phyloP scores from a whole-genome alignment of 2,113 vertebrate species.

The Ictalurus furcatus region DNA sequence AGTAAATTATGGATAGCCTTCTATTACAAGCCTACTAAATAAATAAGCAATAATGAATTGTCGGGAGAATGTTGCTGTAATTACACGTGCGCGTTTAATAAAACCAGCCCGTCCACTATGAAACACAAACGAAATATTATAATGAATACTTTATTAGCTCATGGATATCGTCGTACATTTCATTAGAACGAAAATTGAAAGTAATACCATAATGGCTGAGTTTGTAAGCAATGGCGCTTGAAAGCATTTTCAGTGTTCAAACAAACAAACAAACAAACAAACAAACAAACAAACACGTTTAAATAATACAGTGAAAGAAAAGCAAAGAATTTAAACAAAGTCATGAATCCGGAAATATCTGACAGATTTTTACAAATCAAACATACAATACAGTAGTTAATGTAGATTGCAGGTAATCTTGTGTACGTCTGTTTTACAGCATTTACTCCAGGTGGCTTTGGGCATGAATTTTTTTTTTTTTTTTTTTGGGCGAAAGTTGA shows the following conservation, averaged over 20 bases:
- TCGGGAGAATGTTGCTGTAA: background rate
- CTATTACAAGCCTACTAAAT: background rate
- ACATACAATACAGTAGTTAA: background rate
- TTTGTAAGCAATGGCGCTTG: background rate
- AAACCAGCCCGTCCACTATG: background rate
- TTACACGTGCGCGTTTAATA: slow-evolving; percentile 7
- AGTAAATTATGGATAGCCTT: background rate
- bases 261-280: background rate
- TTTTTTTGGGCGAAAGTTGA: slow-evolving; percentile 2
- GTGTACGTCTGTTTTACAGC: background rate
- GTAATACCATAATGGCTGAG: background rate
- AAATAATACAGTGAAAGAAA: background rate
- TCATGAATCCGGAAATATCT: background rate
- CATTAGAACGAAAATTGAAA: background rate
- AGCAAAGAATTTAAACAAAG: background rate
- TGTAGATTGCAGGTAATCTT: background rate
- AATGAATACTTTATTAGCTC: slow-evolving; percentile 2
- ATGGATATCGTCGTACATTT: background rate
- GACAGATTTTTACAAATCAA: background rate
- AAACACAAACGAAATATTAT: background rate
- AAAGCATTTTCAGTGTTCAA: background rate
- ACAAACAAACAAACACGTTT: background rate
- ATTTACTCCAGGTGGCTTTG: background rate
- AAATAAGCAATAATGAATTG: slow-evolving; percentile 10
- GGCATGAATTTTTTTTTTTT: background rate